Evolutionary conservation across 2,113 vertebrate genomes (phyloP).

Genomic region (Cephalopterus ornatus): DNA sequence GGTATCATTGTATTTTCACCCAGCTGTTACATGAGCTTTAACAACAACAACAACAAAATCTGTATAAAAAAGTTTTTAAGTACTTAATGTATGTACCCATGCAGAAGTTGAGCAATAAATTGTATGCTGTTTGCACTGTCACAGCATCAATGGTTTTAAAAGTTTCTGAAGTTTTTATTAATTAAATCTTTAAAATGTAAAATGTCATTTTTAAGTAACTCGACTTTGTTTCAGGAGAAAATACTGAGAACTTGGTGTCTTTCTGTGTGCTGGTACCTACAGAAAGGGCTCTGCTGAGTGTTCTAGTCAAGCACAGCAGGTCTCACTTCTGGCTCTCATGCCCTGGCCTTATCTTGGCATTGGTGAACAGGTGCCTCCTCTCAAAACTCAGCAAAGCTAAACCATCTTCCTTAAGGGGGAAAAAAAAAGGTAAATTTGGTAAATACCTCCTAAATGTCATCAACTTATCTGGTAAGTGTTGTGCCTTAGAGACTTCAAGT

Average conservation of each 20-base stretch:
- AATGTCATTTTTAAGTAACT: not conserved
- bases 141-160: slow-evolving; percentile 86
- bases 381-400: not conserved
- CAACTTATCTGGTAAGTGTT: not conserved
- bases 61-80: slow-evolving; percentile 83
- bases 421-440: not conserved
- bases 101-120: slow-evolving; percentile 94
- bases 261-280: fast-evolving
- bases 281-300: not conserved
- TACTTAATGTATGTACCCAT: slow-evolving; percentile 85
- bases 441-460: not conserved
- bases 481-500: not conserved
- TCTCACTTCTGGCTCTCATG: not conserved
- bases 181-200: not conserved
- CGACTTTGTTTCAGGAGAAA: not conserved
- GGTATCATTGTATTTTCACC: slow-evolving; percentile 84
- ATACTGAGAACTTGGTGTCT: not conserved
- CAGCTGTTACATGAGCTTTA: slow-evolving; percentile 92
- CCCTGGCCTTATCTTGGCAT: not conserved
- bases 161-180: slow-evolving; percentile 15
- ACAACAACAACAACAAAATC: slow-evolving; percentile 74
- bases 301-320: not conserved
- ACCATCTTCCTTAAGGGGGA: not conserved
- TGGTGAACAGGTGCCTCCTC: not conserved
- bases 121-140: slow-evolving; percentile 88